Conservation (phyloP, 2,113 vertebrate genomes). For the Martes martes region DNA sequence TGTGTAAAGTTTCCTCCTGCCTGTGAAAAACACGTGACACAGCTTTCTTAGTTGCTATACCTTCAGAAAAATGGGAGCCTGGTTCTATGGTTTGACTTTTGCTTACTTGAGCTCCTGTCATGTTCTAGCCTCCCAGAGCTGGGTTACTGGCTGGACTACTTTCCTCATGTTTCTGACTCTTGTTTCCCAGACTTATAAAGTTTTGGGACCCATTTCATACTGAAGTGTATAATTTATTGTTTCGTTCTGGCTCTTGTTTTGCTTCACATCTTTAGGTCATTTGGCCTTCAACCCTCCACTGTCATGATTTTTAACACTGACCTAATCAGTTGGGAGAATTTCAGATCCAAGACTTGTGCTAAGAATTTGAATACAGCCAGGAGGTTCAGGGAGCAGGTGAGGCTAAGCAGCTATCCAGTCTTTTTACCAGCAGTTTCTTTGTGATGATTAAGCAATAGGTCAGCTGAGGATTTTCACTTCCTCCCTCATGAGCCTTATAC, state of each 20-base stretch:
- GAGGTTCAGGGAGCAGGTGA: constrained; percentile 60
- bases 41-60: background rate
- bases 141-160: background rate
- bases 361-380: constrained; percentile 44
- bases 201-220: constrained; percentile 50
- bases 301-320: constrained; percentile 72
- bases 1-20: background rate
- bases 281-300: constrained; percentile 51
- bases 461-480: constrained; percentile 24
- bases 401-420: constrained; percentile 49
- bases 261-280: constrained; percentile 60
- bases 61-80: background rate
- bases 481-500: background rate
- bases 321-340: constrained; percentile 69
- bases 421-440: background rate
- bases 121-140: background rate
- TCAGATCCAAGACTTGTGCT: constrained; percentile 36
- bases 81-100: background rate
- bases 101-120: background rate
- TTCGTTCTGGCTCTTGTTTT: constrained; percentile 69
- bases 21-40: background rate
- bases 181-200: constrained; percentile 38
- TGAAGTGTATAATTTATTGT: constrained; percentile 67
- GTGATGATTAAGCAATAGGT: constrained; percentile 49
- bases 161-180: constrained; percentile 52